Evolutionary conservation across 2,113 vertebrate genomes (phyloP), one percentile per base, ranked within the genome.

Genomic region (Tauraco erythrolophus): DNA sequence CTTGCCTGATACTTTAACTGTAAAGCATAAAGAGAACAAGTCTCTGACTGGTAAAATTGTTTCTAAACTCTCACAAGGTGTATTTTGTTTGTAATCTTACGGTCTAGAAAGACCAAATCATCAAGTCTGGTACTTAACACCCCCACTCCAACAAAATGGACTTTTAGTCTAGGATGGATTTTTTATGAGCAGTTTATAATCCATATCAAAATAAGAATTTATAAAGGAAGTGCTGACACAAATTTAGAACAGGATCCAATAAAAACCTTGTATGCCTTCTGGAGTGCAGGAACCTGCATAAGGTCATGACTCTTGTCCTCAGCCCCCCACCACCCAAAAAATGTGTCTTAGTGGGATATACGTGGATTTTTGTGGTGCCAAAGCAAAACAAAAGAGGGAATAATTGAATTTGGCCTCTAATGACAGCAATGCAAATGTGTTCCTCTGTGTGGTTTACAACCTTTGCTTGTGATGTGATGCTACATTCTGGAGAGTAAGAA

Each of bases 221-320:
- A 89, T 89, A 89, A 92, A 77, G 58, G 54, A 94, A 96, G 35
- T 89, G 66, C 96, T 95, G 96, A 94, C 84, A 88, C 81, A 85
- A 81, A 84, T 65, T 84, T 94, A 89, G 83, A 71, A 45, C 31
- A 77, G 12, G 21, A 60, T 92, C 95, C 91, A 96, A 71, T 74
- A 80, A 84, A 96, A 96, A 89, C 7, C 1, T 39, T 13, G 19
- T 46, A 16, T 78, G 76, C 30, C 65, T 94, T 78, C 46, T 94
- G 61, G 39, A 88, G 86, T 43, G 30, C 37, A 84, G 51, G 92
- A 92, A 85, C 48, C 53, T 91, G 58, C 43, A 65, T 70, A 84
- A 88, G 80, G 96, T 89, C 65, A 72, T 53, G 78, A 16, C 11
- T 31, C 18, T 78, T 2, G 1, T 82, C 50, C 41, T 71, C 57